A percentile compares a stretch with the other conserved stretches of the same genome.
Evolutionary conservation across 2,113 vertebrate species (phyloP).

Genomic region (Grammomys surdaster): DNA sequence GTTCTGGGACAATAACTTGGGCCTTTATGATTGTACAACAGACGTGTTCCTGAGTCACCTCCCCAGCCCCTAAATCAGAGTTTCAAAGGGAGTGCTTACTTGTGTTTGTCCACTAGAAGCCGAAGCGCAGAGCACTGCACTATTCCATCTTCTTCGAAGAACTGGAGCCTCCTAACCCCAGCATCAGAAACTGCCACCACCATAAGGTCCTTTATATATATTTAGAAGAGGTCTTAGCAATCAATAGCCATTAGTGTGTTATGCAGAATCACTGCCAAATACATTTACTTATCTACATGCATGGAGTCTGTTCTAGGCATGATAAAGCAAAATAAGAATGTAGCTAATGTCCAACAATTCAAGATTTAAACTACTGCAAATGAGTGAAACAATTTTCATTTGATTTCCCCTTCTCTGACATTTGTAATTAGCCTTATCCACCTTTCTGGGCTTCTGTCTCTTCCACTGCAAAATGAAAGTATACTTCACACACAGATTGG

Average conservation of each 20-base stretch:
- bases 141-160: constrained; percentile 14
- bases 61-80: neutral
- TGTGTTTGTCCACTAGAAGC: constrained; percentile 33
- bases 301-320: constrained; percentile 37
- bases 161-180: neutral
- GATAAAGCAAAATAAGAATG: constrained; percentile 45
- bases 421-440: constrained; percentile 10
- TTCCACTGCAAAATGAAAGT: neutral
- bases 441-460: neutral
- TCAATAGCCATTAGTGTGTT: constrained; percentile 53
- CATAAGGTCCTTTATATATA: constrained; percentile 12
- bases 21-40: too few species aligned
- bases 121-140: neutral
- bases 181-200: neutral
- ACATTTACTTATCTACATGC: constrained; percentile 58
- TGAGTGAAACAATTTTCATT: constrained; percentile 42
- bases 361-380: constrained; percentile 48
- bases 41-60: neutral
- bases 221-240: constrained; percentile 47
- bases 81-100: neutral
- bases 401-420: neutral
- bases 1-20: too few species aligned
- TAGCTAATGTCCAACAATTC: constrained; percentile 20
- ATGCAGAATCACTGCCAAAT: constrained; percentile 49
- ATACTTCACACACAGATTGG: neutral